A percentile compares a stretch with the other conserved stretches of the same genome.
phyloP scores from a whole-genome alignment of 1,140 invertebrate genomes.

The Holotrichia oblita region DNA sequence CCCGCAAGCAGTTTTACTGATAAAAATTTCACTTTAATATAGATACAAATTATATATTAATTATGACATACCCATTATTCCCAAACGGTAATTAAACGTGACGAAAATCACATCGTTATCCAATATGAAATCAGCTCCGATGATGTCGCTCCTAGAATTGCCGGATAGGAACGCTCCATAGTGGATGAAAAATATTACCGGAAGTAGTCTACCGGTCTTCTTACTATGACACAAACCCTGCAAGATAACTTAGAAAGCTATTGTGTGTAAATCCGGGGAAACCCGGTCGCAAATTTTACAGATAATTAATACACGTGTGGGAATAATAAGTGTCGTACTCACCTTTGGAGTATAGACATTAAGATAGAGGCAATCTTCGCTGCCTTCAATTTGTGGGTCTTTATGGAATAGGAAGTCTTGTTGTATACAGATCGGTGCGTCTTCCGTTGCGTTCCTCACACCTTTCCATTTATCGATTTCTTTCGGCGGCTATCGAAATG shows the following conservation, averaged over 20 bases:
- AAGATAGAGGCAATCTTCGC: constrained; percentile 63
- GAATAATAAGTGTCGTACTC: constrained; percentile 1
- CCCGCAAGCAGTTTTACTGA: no score
- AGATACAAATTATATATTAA: no score
- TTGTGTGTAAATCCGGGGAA: no score
- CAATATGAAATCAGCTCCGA: constrained; percentile 66
- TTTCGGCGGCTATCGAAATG: not conserved
- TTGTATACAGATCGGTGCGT: constrained; percentile 74
- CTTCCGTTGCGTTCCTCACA: constrained; percentile 66
- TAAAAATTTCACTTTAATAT: no score
- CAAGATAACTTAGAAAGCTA: no score
- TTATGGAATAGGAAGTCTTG: constrained; percentile 62
- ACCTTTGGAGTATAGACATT: constrained; percentile 64
- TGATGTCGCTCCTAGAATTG: constrained; percentile 57
- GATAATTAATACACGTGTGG: no score
- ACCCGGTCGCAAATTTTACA: no score
- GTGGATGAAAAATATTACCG: constrained; percentile 70
- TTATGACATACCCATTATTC: no score
- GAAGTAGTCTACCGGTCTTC: constrained; percentile 49
- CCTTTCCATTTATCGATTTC: constrained; percentile 64
- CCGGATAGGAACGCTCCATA: constrained; percentile 67
- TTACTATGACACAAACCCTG: no score
- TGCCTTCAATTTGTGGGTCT: constrained; percentile 57
- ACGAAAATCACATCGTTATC: constrained; percentile 73
- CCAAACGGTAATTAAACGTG: constrained; percentile 79